A percentile compares a stretch with the other conserved stretches of the same genome.
Conservation (phyloP, 2,113 vertebrate species). For the Dipodomys spectabilis region DNA sequence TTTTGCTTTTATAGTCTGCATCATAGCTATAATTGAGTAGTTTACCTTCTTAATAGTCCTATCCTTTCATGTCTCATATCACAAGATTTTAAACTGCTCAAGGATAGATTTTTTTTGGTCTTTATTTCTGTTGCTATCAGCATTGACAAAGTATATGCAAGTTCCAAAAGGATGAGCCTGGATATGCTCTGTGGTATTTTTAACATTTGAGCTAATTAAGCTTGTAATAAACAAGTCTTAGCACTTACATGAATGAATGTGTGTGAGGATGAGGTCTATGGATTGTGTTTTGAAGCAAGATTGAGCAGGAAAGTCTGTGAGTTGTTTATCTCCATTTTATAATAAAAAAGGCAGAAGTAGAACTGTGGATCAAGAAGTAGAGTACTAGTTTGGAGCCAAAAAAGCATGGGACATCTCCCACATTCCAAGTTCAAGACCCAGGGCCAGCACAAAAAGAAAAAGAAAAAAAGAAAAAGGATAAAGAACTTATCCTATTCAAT, state of each 20-base stretch:
- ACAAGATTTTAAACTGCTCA: neutral
- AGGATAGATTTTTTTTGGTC: neutral
- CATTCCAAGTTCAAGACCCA: too few relatives aligned
- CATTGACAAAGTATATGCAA: neutral
- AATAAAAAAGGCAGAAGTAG: too few relatives aligned
- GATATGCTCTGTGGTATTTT: neutral
- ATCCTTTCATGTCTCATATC: neutral
- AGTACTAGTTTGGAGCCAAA: too few relatives aligned
- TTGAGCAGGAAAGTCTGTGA: too few relatives aligned
- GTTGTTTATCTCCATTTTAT: too few relatives aligned
- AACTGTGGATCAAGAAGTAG: too few relatives aligned
- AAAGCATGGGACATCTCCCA: too few relatives aligned
- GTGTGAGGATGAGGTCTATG: too few relatives aligned
- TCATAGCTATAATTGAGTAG: neutral
- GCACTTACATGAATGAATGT: neutral
- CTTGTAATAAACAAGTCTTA: neutral
- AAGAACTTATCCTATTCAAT: too few relatives aligned
- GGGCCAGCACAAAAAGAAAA: too few relatives aligned
- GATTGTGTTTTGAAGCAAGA: too few relatives aligned
- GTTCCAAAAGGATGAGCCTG: neutral
- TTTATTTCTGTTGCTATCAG: neutral
- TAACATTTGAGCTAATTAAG: neutral
- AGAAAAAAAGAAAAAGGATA: too few relatives aligned
- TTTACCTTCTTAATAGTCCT: neutral
- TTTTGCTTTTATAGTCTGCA: neutral